Conservation (phyloP, 2,113 vertebrate genomes). For the Pedetes capensis region DNA sequence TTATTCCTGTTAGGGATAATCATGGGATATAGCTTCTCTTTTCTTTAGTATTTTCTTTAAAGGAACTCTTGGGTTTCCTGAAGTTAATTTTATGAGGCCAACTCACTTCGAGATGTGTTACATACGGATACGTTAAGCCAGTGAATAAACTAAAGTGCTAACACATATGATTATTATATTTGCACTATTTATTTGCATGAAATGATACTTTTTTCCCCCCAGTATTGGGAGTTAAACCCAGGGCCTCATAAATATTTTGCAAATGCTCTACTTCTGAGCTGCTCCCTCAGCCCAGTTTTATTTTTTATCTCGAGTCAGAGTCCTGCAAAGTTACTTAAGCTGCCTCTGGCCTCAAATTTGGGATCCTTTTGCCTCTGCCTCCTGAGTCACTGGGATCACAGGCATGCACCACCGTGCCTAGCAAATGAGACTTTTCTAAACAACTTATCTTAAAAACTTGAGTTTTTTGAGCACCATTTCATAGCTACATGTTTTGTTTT, state of each 20-base stretch:
- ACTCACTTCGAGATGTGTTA: neutral
- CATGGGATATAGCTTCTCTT: neutral
- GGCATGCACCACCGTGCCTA: too few relatives aligned
- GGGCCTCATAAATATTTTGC: too few relatives aligned
- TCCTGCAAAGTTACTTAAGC: too few relatives aligned
- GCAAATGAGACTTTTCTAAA: neutral
- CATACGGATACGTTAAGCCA: neutral
- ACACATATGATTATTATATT: neutral
- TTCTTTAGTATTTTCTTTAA: conserved; percentile 18
- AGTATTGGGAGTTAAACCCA: too few relatives aligned
- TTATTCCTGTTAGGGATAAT: neutral
- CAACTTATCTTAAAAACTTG: neutral
- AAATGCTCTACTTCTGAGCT: too few relatives aligned
- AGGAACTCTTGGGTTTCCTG: neutral
- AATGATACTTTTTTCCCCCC: neutral
- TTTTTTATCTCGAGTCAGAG: too few relatives aligned
- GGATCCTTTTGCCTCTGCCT: too few relatives aligned
- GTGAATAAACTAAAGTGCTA: neutral
- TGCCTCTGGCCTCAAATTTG: too few relatives aligned
- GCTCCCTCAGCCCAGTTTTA: too few relatives aligned
- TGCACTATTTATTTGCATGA: neutral
- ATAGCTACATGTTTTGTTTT: neutral
- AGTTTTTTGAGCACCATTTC: neutral
- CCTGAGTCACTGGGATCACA: too few relatives aligned
- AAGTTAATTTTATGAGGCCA: neutral